Conservation (phyloP, 2,888 invertebrate species). For the Julus scanicus region DNA sequence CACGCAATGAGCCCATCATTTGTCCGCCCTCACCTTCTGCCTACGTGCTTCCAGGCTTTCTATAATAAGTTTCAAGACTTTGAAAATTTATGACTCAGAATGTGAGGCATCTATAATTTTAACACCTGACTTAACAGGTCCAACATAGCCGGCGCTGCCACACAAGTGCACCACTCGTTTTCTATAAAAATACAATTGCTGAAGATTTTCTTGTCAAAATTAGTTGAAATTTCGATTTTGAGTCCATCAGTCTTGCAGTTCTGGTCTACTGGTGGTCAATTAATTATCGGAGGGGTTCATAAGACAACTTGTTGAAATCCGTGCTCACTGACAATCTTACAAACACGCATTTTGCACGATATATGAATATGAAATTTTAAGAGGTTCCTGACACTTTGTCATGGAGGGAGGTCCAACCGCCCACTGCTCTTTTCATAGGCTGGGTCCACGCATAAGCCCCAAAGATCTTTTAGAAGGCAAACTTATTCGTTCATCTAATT, state of each 20-base stretch:
- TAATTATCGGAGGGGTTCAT: background rate
- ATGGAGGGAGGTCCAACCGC: background rate
- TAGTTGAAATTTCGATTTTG: too few species aligned
- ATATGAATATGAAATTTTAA: background rate
- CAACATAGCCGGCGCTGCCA: background rate
- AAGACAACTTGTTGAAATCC: background rate
- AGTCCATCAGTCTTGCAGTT: too few species aligned
- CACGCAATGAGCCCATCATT: constrained; percentile 19
- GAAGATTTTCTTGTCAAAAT: too few species aligned
- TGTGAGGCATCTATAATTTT: background rate
- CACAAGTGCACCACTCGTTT: background rate
- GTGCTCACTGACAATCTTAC: background rate
- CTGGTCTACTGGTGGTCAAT: background rate
- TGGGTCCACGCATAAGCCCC: background rate
- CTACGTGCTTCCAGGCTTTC: background rate
- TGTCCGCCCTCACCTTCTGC: background rate
- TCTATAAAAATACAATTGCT: too few species aligned
- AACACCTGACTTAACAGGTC: background rate
- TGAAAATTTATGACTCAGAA: background rate
- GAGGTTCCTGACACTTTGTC: background rate
- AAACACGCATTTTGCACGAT: background rate
- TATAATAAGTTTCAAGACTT: constrained; percentile 6
- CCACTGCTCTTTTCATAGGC: background rate
- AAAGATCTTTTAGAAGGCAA: background rate
- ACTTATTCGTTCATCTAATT: background rate